A percentile compares a stretch with the other conserved stretches of the same genome.
These are phyloP conservation scores for Lepus townsendii DNA, from an alignment of 2,797 vertebrate species.

Conservation along the genomic window DNA sequence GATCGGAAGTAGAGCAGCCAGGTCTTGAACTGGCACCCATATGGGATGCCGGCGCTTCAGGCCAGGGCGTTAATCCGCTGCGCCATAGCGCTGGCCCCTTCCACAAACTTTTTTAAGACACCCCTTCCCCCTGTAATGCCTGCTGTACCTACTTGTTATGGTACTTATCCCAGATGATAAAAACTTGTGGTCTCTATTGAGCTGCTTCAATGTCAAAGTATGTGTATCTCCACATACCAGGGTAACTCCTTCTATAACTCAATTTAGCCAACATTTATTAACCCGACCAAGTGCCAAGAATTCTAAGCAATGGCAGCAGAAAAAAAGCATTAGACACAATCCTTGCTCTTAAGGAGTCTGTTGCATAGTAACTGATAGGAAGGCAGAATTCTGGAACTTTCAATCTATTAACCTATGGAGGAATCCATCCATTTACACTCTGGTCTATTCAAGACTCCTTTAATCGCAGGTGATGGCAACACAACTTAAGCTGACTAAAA, in stretches of 20 bases:
- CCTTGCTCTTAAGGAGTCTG: not conserved
- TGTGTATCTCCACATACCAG: not conserved
- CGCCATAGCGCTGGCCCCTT: no score
- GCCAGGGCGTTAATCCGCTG: no score
- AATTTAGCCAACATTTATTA: slow-evolving; percentile 6
- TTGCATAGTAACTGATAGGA: not conserved
- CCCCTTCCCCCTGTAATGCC: not conserved
- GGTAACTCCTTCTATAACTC: not conserved
- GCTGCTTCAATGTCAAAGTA: not conserved
- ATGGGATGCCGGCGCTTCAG: no score
- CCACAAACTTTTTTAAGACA: no score
- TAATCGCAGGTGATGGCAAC: not conserved
- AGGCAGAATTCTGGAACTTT: slow-evolving; percentile 9
- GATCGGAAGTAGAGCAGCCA: no score
- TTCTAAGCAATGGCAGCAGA: not conserved
- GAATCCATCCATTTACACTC: not conserved
- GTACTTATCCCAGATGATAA: not conserved
- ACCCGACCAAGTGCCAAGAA: not conserved
- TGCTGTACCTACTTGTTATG: not conserved
- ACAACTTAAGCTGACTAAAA: slow-evolving; percentile 6
- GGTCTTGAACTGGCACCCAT: no score
- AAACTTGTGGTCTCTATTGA: not conserved
- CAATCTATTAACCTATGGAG: not conserved
- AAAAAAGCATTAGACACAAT: not conserved
- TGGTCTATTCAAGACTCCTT: not conserved